A percentile compares a stretch with the other conserved stretches of the same genome.
phyloP scores from a whole-genome alignment of 2,113 vertebrate species.

The Meles meles region DNA sequence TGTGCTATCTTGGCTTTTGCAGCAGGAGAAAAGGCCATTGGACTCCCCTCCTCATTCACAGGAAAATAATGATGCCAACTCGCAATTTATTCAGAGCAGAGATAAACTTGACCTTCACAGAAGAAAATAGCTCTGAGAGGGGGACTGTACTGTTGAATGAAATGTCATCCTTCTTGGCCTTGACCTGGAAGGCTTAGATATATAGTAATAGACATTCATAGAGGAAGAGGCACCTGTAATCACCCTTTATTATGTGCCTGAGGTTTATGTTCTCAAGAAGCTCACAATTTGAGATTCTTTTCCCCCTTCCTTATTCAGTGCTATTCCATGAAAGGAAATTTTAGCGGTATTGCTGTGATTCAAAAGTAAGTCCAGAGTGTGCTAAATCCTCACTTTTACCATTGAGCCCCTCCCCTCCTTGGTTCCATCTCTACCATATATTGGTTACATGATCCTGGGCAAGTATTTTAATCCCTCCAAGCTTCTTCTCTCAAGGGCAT shows the following conservation, averaged over 20 bases:
- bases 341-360: not conserved
- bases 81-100: conserved; percentile 24
- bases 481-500: not conserved
- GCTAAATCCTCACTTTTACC: not conserved
- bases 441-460: not conserved
- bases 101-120: not conserved
- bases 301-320: not conserved
- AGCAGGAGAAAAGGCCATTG: not conserved
- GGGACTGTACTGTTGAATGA: not conserved
- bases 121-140: not conserved
- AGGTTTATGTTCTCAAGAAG: not conserved
- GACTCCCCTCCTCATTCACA: not conserved
- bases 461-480: not conserved
- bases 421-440: not conserved
- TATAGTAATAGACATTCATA: not conserved
- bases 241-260: not conserved
- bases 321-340: not conserved
- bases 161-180: not conserved
- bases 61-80: not conserved
- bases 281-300: not conserved
- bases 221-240: not conserved
- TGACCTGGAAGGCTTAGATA: not conserved
- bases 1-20: not conserved
- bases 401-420: not conserved
- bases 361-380: not conserved